phyloP scores from a whole-genome alignment of 2,888 invertebrate genomes.

The Sclerodermus sp. region DNA sequence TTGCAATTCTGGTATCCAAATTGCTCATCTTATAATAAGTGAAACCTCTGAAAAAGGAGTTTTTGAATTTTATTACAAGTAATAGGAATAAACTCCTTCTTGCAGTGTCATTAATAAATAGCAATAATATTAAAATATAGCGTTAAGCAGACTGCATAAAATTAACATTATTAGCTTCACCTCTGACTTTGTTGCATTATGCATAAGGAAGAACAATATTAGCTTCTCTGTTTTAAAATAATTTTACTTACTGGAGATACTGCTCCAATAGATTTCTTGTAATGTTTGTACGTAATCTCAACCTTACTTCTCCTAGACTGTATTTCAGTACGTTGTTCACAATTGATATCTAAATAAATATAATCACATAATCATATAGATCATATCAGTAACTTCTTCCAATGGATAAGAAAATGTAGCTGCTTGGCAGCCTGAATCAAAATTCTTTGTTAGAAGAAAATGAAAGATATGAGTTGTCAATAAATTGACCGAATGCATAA shows the following conservation, averaged over 20 bases:
- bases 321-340: constrained; percentile 94
- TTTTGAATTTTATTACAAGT: too few species aligned
- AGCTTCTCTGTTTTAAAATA: constrained; percentile 3
- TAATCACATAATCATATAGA: constrained; percentile 18
- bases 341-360: constrained; percentile 76
- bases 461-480: too few species aligned
- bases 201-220: not conserved
- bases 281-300: constrained; percentile 86
- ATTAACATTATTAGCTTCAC: not conserved
- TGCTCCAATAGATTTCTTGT: constrained; percentile 85
- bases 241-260: constrained; percentile 79
- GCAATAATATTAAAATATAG: not conserved
- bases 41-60: constrained; percentile 75
- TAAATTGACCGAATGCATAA: not conserved
- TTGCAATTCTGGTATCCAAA: constrained; percentile 90
- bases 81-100: constrained; percentile 4
- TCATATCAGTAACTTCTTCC: constrained; percentile 7
- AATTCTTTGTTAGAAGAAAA: too few species aligned
- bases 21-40: constrained; percentile 97
- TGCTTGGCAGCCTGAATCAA: constrained; percentile 10
- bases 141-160: not conserved
- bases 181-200: constrained; percentile 2
- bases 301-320: constrained; percentile 90
- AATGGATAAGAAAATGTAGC: constrained; percentile 11
- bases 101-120: constrained; percentile 2